Evolutionary conservation across 2,113 vertebrate genomes (phyloP).

Genomic region (Mastomys coucha): DNA sequence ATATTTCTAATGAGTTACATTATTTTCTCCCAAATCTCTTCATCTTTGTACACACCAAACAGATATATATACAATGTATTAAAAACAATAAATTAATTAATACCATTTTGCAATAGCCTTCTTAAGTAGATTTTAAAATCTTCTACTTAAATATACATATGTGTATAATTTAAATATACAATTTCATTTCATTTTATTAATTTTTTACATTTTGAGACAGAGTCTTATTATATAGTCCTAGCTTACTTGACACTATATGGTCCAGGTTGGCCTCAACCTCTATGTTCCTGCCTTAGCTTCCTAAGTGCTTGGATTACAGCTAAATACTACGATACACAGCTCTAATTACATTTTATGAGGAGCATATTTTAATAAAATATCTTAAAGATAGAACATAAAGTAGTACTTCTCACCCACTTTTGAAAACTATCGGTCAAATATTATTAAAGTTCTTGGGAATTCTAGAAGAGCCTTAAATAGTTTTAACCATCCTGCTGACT

Average conservation of each 20-base stretch:
- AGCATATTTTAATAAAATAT: conserved; percentile 27
- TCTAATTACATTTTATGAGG: neutral
- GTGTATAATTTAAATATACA: conserved; percentile 35
- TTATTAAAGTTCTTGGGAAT: conserved; percentile 28
- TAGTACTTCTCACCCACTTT: neutral
- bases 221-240: neutral
- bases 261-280: neutral
- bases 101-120: neutral
- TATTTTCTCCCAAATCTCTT: neutral
- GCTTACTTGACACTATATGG: neutral
- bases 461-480: conserved; percentile 36
- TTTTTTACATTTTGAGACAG: neutral
- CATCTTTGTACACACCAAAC: neutral
- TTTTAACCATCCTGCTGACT: neutral
- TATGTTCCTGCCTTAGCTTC: neutral
- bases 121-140: conserved; percentile 13
- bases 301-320: neutral
- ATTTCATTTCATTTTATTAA: conserved; percentile 18
- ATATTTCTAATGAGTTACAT: neutral
- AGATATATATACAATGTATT: neutral
- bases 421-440: neutral
- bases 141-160: neutral
- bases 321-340: neutral
- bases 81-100: conserved; percentile 8
- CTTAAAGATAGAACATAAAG: conserved; percentile 1